Percentiles rank a stretch among this genome's conserved stretches.
Conservation (phyloP, 2,888 invertebrate genomes). For the Eristalis arbustorum region DNA sequence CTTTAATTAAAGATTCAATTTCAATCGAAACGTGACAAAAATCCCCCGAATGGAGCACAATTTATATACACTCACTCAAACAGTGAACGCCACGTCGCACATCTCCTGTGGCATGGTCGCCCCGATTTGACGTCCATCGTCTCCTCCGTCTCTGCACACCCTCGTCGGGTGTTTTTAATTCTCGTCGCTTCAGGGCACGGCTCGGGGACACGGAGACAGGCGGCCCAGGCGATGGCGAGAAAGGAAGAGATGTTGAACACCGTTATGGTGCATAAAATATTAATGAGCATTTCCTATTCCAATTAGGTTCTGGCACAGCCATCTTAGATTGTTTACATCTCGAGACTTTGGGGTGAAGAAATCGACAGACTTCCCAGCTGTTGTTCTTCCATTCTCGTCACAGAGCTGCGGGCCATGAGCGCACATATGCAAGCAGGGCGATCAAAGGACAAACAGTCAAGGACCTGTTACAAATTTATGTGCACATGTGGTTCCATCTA, state of each 20-base stretch:
- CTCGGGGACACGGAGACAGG: not conserved
- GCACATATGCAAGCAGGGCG: conserved; percentile 8
- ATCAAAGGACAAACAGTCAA: conserved; percentile 38
- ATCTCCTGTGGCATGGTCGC: not conserved
- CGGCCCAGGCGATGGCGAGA: not conserved
- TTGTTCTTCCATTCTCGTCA: not conserved
- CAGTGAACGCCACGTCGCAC: not conserved
- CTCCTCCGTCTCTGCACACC: not conserved
- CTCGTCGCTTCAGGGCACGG: not conserved
- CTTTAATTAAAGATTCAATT: conserved; percentile 14
- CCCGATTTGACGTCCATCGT: not conserved
- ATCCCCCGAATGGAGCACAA: not conserved
- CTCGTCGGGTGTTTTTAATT: not conserved
- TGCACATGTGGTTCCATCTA: conserved; percentile 27
- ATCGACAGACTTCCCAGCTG: not conserved
- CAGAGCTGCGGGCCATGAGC: not conserved
- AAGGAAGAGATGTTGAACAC: not conserved
- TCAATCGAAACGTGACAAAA: conserved; percentile 19
- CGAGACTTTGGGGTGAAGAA: not conserved
- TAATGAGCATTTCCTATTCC: conserved; percentile 24
- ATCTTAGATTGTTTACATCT: conserved; percentile 23
- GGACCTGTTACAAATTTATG: conserved; percentile 43
- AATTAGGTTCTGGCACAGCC: not conserved
- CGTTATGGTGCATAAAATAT: conserved; percentile 32
- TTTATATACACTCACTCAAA: not conserved